Conservation (phyloP, 2,888 invertebrate genomes). For the Oligia strigilis region DNA sequence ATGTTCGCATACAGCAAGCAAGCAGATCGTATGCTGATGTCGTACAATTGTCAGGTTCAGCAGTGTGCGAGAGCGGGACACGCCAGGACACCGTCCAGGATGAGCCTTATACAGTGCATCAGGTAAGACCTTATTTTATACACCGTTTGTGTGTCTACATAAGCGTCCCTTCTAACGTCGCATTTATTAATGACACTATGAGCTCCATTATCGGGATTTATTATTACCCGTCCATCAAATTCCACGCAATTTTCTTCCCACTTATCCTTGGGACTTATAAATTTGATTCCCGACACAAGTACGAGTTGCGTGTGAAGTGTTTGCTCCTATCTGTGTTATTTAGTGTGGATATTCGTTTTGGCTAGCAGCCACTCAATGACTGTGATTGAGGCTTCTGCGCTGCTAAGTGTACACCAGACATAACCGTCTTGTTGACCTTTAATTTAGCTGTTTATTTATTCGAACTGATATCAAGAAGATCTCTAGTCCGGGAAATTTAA, state of each 20-base stretch:
- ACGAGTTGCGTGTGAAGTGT: constrained; percentile 51
- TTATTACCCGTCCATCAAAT: constrained; percentile 21
- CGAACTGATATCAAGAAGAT: constrained; percentile 20
- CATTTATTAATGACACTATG: constrained; percentile 12
- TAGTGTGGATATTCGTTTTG: constrained; percentile 72
- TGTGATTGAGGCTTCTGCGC: constrained; percentile 54
- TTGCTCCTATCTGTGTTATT: constrained; percentile 57
- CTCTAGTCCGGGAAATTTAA: constrained; percentile 13
- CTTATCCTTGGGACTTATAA: constrained; percentile 32
- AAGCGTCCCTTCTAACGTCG: neutral
- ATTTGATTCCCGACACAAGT: constrained; percentile 43
- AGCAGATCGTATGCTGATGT: constrained; percentile 89
- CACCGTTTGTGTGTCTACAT: neutral
- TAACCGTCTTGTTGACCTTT: constrained; percentile 42
- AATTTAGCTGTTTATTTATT: constrained; percentile 33
- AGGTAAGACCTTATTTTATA: constrained; percentile 87
- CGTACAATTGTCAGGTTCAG: constrained; percentile 90
- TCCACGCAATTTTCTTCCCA: constrained; percentile 24
- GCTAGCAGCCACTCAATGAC: constrained; percentile 72
- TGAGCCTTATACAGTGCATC: constrained; percentile 95
- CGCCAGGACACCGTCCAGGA: constrained; percentile 83
- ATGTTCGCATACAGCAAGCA: constrained; percentile 90
- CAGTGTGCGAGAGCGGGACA: constrained; percentile 87
- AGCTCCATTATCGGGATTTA: constrained; percentile 41
- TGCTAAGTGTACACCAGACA: constrained; percentile 37